Percentiles rank a stretch among this genome's conserved stretches.
Conservation (phyloP, 2,888 invertebrate genomes). For the Drosophila meridionalis region DNA sequence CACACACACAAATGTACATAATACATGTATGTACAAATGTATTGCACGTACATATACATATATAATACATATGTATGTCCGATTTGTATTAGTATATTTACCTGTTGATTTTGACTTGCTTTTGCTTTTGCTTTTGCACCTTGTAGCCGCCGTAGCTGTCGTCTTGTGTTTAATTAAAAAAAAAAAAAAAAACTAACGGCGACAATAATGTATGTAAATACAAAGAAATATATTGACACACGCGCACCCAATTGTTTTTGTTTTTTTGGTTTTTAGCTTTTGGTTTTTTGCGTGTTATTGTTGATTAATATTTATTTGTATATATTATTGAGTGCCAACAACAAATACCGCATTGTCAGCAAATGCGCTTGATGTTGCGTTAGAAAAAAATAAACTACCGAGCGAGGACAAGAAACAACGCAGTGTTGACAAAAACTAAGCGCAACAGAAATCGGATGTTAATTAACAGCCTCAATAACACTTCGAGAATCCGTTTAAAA, state of each 20-base stretch:
- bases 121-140: slow-evolving; percentile 28
- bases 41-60: slow-evolving; percentile 9
- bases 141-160: slow-evolving; percentile 42
- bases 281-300: slow-evolving; percentile 9
- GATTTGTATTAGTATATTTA: slow-evolving; percentile 61
- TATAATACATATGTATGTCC: slow-evolving; percentile 26
- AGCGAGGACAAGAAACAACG: slow-evolving; percentile 43
- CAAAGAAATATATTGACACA: slow-evolving; percentile 51
- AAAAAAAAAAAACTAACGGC: slow-evolving; percentile 20
- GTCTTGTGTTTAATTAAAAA: slow-evolving; percentile 15
- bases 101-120: slow-evolving; percentile 71
- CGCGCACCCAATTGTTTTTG: slow-evolving; percentile 44
- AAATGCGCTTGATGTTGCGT: slow-evolving; percentile 39
- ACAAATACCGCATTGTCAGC: slow-evolving; percentile 51
- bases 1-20: not conserved
- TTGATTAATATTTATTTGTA: slow-evolving; percentile 11
- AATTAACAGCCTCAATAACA: slow-evolving; percentile 38
- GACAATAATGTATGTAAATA: slow-evolving; percentile 47
- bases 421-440: slow-evolving; percentile 60
- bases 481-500: not conserved
- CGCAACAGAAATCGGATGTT: slow-evolving; percentile 48
- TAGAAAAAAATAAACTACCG: slow-evolving; percentile 18
- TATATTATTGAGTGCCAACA: slow-evolving; percentile 16
- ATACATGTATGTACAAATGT: slow-evolving; percentile 13
- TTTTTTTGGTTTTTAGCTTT: slow-evolving; percentile 2